Percentiles rank a stretch among this genome's conserved stretches.
Evolutionary conservation across 1,140 invertebrate species (phyloP).

Genomic region (Diorhabda carinulata): DNA sequence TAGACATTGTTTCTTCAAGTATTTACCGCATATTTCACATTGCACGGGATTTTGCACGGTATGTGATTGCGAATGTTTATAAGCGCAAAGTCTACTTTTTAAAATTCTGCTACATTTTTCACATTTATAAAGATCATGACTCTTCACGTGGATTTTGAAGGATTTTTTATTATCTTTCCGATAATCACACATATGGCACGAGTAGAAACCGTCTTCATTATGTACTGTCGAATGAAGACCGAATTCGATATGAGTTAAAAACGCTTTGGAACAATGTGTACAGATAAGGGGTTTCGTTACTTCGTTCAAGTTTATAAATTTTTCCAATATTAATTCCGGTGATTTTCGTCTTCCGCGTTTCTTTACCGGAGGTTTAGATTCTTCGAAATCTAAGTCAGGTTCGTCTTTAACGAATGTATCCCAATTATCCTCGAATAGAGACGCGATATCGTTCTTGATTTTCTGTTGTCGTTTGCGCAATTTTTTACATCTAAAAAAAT

Average conservation of each 20-base stretch:
- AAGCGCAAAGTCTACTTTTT: conserved; percentile 44
- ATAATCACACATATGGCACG: conserved; percentile 13
- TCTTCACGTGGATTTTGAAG: conserved; percentile 47
- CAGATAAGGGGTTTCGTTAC: conserved; percentile 9
- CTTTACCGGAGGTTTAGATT: not conserved
- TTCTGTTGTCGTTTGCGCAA: no score
- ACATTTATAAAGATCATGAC: conserved; percentile 51
- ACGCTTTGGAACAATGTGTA: conserved; percentile 1
- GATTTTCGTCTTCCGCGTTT: not conserved
- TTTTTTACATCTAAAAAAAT: no score
- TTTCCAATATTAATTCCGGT: not conserved
- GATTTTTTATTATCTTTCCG: conserved; percentile 18
- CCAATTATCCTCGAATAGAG: no score
- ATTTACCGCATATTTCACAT: conserved; percentile 38
- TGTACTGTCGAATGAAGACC: conserved; percentile 8
- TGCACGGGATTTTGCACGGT: conserved; percentile 31
- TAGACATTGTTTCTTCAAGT: conserved; percentile 33
- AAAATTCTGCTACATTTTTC: conserved; percentile 50
- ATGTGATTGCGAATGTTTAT: conserved; percentile 38
- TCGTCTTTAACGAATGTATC: not conserved
- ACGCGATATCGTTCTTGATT: no score
- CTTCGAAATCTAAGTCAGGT: conserved; percentile 1
- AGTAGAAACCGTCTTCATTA: conserved; percentile 5
- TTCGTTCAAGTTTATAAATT: conserved; percentile 14
- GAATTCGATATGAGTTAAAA: conserved; percentile 3